These are phyloP conservation scores for Metopolophium dirhodum DNA, from an alignment of 1,140 invertebrate genomes.

Conservation along the genomic window DNA sequence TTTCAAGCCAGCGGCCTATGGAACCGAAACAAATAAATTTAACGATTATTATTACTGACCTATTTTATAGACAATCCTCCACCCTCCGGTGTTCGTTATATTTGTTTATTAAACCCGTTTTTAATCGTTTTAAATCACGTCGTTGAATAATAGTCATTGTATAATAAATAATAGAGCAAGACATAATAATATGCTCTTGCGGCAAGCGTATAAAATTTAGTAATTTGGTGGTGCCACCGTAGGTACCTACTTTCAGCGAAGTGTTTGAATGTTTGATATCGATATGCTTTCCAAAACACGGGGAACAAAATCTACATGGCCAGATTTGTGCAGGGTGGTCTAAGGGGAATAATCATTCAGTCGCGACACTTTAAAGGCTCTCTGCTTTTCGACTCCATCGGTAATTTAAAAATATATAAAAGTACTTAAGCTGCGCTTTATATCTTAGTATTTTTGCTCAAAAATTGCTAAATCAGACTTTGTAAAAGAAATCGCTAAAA, in stretches of 20 bases:
- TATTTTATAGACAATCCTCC: not conserved
- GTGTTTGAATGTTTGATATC: not conserved
- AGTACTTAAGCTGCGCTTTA: not conserved
- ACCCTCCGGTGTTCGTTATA: not conserved
- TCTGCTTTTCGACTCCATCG: not conserved
- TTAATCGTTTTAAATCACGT: not conserved
- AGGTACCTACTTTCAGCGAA: not conserved
- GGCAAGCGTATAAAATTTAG: not conserved
- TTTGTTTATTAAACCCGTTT: slow-evolving; percentile 19
- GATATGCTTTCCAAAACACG: not conserved
- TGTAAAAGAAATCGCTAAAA: not conserved
- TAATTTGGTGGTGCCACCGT: not conserved
- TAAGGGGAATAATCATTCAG: too few relatives aligned
- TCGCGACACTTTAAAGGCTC: not conserved
- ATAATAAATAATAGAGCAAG: not conserved
- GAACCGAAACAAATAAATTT: not conserved
- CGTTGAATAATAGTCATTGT: not conserved
- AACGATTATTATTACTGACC: not conserved
- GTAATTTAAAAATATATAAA: not conserved
- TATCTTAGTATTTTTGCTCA: not conserved
- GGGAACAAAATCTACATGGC: not conserved
- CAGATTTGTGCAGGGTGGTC: too few relatives aligned
- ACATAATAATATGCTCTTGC: not conserved
- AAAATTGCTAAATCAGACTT: not conserved
- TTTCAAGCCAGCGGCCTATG: not conserved